phyloP scores from a whole-genome alignment of 2,113 vertebrate species.

The Bufo bufo region DNA sequence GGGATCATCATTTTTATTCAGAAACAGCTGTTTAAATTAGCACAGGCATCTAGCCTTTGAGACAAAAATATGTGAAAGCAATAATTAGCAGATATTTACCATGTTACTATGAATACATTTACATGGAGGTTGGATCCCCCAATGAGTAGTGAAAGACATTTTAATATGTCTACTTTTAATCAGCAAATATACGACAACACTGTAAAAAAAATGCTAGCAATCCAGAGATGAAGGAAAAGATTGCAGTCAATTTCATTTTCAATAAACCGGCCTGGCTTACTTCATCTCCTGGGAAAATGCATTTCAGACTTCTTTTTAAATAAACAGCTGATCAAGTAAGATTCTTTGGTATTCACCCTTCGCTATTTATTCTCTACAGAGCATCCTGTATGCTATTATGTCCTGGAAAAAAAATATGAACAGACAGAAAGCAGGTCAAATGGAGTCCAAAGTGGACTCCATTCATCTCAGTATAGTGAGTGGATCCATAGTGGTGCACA shows the following conservation, averaged over 20 bases:
- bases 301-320: neutral
- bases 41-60: neutral
- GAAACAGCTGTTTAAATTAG: slow-evolving; percentile 42
- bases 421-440: too few relatives aligned
- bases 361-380: neutral
- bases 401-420: too few relatives aligned
- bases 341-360: neutral
- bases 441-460: too few relatives aligned
- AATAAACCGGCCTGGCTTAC: neutral
- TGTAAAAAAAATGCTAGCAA: slow-evolving; percentile 4
- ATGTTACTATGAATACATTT: slow-evolving; percentile 33
- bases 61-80: slow-evolving; percentile 20
- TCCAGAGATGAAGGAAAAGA: slow-evolving; percentile 5
- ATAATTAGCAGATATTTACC: slow-evolving; percentile 42
- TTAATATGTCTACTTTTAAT: slow-evolving; percentile 41
- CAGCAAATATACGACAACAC: neutral
- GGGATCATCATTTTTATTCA: slow-evolving; percentile 36
- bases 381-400: neutral
- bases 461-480: too few relatives aligned
- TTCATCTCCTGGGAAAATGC: neutral
- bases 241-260: slow-evolving; percentile 13
- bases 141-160: slow-evolving; percentile 1
- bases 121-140: neutral
- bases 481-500: too few relatives aligned
- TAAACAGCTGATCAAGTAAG: neutral